Conservation (phyloP, 2,888 invertebrate species). For the Malachius bipustulatus region DNA sequence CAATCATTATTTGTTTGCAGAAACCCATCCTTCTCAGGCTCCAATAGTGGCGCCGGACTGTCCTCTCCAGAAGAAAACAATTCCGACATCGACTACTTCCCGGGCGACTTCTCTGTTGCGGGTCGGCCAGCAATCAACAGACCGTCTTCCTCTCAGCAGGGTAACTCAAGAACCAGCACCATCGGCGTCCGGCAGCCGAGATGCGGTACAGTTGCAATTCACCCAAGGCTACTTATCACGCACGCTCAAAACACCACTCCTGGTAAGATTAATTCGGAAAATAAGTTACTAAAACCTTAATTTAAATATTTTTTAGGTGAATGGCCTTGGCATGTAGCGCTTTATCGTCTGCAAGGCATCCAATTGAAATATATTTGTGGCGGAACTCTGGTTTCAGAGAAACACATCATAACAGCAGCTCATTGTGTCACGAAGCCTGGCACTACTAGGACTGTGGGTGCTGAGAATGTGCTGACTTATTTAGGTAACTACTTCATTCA, state of each 20-base stretch:
- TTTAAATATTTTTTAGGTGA: slow-evolving; percentile 46
- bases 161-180: slow-evolving; percentile 6
- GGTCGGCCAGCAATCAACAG: slow-evolving; percentile 12
- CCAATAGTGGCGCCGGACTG: too few species aligned
- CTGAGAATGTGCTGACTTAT: slow-evolving; percentile 30
- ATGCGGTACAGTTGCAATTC: slow-evolving; percentile 39
- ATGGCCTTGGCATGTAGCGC: slow-evolving; percentile 58
- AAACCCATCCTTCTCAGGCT: slow-evolving; percentile 9
- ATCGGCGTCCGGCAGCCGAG: slow-evolving; percentile 7
- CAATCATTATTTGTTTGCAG: too few species aligned
- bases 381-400: slow-evolving; percentile 45
- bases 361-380: slow-evolving; percentile 50
- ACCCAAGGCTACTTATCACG: slow-evolving; percentile 45
- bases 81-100: slow-evolving; percentile 25
- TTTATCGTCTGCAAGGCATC: slow-evolving; percentile 38
- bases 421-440: slow-evolving; percentile 46
- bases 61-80: too few species aligned
- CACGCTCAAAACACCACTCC: slow-evolving; percentile 46
- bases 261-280: too few species aligned
- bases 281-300: too few species aligned
- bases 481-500: slow-evolving; percentile 27
- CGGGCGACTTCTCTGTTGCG: slow-evolving; percentile 24
- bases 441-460: slow-evolving; percentile 26
- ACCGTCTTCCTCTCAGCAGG: too few species aligned
- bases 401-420: slow-evolving; percentile 49